Base-by-base conservation (phyloP, 2,888 invertebrate species). In the Hedychridium roseum region DNA sequence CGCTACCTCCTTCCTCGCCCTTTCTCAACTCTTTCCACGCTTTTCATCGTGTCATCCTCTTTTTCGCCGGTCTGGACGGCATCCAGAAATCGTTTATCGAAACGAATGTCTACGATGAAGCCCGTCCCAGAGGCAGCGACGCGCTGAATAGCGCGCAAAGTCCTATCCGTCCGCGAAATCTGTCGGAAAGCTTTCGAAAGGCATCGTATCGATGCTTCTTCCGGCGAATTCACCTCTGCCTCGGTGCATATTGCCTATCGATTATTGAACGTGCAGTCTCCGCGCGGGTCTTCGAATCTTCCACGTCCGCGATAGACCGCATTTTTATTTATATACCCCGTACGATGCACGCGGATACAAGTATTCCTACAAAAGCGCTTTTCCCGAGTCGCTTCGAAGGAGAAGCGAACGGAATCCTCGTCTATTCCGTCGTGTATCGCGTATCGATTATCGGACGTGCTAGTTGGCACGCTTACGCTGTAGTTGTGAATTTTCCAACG, bases 371-470 rank as follows among this genome's bases (percentile, higher is more conserved):
- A 7, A 28, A 14, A 28, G 28, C 9, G 9, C 3, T 14, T 2
- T 28, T 28, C n/a, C 28, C 12, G 14, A 14, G 28, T 14, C 9
- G 28, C 14, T 6, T 12, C 28, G n/a, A 14, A 11, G 11, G 28
- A 4, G 28, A 4, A 11, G 28, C 14, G 12, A 14, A 14, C 28
- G 14, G 12, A 28, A 11, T 28, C 3, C 28, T n/a, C 28, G 28
- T 6, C 14, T 9, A 56, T 46, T 5, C 6, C n/a, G 6, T 31
- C 38, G 42, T 41, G 31, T 51, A 55, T 55, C 47, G 34, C n/a
- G 50, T 50, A 56, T 56, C 56, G 56, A 56, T 41, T 43, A 43
- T 28, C 42, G 39, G 45, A 44, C 36, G 44, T 43, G 46, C 36
- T 46, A 45, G 43, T 30, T 43, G 48, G 18, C 3, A n/a, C 5